Conservation (phyloP, 2,113 vertebrate genomes). For the Falco punctatus region DNA sequence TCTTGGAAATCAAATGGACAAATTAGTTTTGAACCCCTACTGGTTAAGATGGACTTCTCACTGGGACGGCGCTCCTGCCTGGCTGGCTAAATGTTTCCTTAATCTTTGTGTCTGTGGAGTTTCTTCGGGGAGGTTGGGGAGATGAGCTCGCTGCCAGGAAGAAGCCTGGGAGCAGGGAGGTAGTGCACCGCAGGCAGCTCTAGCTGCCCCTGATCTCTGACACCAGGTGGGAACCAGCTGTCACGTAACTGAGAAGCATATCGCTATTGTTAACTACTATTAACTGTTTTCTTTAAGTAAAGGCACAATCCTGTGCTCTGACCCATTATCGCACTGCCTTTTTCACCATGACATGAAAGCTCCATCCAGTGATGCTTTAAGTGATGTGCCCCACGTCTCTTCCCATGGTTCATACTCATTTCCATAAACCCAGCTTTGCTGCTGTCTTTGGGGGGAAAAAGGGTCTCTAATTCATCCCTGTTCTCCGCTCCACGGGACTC, state of each 20-base stretch:
- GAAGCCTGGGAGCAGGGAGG: not conserved
- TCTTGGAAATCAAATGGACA: slow-evolving; percentile 61
- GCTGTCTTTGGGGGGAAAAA: not conserved
- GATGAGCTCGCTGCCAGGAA: not conserved
- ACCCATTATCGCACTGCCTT: not conserved
- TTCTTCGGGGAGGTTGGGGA: not conserved
- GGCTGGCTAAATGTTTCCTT: not conserved
- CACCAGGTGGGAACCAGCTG: not conserved
- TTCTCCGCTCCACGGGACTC: not conserved
- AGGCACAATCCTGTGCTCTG: not conserved
- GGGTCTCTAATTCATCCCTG: not conserved
- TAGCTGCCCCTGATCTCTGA: not conserved
- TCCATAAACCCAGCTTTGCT: not conserved
- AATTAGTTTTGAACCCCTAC: slow-evolving; percentile 61
- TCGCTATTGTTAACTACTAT: not conserved
- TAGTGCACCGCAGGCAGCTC: not conserved
- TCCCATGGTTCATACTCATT: not conserved
- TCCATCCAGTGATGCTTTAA: not conserved
- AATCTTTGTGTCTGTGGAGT: slow-evolving; percentile 4
- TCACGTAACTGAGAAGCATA: not conserved
- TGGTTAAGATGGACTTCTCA: slow-evolving; percentile 57
- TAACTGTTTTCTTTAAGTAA: not conserved
- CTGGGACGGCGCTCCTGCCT: slow-evolving; percentile 17
- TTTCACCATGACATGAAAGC: not conserved
- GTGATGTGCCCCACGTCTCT: not conserved